Conservation (phyloP, 2,888 invertebrate genomes). For the Teleiodes luculella region DNA sequence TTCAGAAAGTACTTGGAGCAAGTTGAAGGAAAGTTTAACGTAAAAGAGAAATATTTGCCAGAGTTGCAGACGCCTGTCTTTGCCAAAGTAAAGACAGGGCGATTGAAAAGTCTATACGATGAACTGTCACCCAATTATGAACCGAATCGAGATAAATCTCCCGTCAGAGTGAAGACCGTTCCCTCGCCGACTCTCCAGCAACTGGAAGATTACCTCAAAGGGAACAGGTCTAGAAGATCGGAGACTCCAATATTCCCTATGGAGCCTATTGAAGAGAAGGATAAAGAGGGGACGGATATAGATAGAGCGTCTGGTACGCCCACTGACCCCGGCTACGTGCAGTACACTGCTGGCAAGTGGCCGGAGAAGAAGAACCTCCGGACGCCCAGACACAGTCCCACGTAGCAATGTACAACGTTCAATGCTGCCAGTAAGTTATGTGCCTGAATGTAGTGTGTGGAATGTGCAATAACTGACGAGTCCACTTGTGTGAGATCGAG, state of each 20-base stretch:
- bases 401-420: conserved; percentile 34
- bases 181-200: conserved; percentile 70
- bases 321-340: conserved; percentile 85
- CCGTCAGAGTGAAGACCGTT: conserved; percentile 57
- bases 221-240: conserved; percentile 53
- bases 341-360: conserved; percentile 85
- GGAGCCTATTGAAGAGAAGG: conserved; percentile 72
- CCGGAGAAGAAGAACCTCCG: conserved; percentile 73
- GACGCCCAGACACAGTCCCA: conserved; percentile 79
- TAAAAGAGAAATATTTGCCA: conserved; percentile 66
- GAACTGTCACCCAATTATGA: conserved; percentile 61
- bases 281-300: conserved; percentile 47
- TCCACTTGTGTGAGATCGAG: conserved; percentile 17
- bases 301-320: conserved; percentile 81
- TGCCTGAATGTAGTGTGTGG: neutral
- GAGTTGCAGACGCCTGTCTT: conserved; percentile 72
- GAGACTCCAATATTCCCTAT: conserved; percentile 73
- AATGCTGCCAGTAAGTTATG: neutral
- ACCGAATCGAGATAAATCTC: conserved; percentile 48
- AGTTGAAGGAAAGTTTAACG: conserved; percentile 54
- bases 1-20: conserved; percentile 63
- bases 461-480: conserved; percentile 17
- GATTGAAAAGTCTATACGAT: conserved; percentile 57
- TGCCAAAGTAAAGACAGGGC: conserved; percentile 64
- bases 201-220: conserved; percentile 67